A percentile compares a stretch with the other conserved stretches of the same genome.
Conservation (phyloP, 92 coral and sea anemone genomes). For the Epizoanthus fatuus region DNA sequence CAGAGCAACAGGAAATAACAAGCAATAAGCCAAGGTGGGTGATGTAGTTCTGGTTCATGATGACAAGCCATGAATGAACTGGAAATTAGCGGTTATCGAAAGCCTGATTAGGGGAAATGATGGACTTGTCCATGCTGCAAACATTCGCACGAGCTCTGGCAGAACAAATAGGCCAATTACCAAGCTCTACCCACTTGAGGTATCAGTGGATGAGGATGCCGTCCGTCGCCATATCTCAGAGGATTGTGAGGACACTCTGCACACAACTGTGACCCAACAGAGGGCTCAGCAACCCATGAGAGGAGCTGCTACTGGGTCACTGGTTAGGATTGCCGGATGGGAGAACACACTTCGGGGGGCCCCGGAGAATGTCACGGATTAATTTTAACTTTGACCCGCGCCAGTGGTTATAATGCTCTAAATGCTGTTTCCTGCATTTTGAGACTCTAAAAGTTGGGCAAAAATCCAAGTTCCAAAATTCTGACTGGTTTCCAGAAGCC, state of each 20-base stretch:
- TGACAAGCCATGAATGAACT: conserved; percentile 12
- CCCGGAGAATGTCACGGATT: not conserved
- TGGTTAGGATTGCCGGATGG: not conserved
- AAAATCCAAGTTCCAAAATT: too few relatives aligned
- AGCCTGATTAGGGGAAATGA: conserved; percentile 37
- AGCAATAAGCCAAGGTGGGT: conserved; percentile 21
- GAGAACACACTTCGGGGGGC: not conserved
- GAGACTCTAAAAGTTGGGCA: too few relatives aligned
- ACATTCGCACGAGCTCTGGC: conserved; percentile 28
- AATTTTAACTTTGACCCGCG: not conserved
- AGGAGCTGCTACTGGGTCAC: not conserved
- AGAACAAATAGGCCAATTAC: conserved; percentile 39
- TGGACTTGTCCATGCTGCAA: conserved; percentile 34
- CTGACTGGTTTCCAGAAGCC: too few relatives aligned
- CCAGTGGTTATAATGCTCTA: too few relatives aligned
- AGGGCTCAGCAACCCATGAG: not conserved
- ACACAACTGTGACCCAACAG: not conserved
- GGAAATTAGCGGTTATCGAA: conserved; percentile 50
- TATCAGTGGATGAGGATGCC: not conserved
- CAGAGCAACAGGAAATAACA: conserved; percentile 35
- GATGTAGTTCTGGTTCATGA: conserved; percentile 36
- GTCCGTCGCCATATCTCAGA: too few relatives aligned
- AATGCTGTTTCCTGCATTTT: too few relatives aligned
- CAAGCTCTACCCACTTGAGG: conserved; percentile 55
- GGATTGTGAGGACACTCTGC: conserved; percentile 14